Conservation (phyloP, 2,113 vertebrate genomes). For the Pedetes capensis region DNA sequence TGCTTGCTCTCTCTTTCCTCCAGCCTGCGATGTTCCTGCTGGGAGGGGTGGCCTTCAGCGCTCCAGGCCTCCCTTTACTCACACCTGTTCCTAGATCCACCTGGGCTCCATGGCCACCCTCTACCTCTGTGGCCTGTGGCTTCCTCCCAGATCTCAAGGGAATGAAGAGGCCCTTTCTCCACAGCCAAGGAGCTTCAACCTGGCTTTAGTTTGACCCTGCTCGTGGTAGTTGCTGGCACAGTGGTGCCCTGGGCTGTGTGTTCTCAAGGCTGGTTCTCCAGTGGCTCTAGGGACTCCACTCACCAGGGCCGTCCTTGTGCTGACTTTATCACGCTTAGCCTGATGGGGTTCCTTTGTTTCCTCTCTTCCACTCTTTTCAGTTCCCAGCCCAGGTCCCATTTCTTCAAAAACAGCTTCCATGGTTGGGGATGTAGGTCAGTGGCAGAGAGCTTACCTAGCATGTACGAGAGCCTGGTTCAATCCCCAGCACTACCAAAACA, state of each 20-base stretch:
- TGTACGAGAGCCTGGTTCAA: too few species aligned
- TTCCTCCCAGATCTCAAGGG: neutral
- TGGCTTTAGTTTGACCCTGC: neutral
- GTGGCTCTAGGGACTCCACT: neutral
- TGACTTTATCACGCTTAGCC: neutral
- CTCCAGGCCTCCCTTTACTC: neutral
- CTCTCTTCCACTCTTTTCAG: neutral
- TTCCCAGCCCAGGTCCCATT: neutral
- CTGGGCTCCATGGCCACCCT: neutral
- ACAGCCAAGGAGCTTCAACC: neutral
- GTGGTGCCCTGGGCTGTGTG: neutral
- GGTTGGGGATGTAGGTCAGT: too few species aligned
- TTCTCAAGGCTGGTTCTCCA: neutral
- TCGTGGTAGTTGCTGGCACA: neutral
- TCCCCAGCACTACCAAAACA: too few species aligned
- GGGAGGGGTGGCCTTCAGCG: neutral
- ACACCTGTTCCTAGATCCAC: neutral
- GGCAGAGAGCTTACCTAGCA: too few species aligned
- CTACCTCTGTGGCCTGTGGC: neutral
- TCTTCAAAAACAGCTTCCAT: too few species aligned
- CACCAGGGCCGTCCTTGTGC: neutral
- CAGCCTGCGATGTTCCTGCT: accelerated
- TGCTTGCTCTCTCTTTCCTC: neutral
- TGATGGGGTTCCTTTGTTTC: neutral
- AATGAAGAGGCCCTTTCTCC: neutral